Evolutionary conservation across 2,797 vertebrate species (phyloP).

Genomic region (Hyperoplus lanceolatus): DNA sequence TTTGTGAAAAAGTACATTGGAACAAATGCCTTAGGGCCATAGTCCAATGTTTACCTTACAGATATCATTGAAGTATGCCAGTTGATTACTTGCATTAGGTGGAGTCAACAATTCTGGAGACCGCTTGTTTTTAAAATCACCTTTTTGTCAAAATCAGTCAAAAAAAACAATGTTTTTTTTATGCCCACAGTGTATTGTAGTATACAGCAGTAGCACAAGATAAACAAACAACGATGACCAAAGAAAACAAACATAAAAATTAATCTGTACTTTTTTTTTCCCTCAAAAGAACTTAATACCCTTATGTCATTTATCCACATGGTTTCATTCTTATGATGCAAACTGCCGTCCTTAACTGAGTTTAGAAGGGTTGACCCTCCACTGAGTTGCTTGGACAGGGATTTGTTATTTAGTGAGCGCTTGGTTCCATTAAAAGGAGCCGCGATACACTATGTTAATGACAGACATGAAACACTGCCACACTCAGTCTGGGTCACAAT

Average conservation of each 20-base stretch:
- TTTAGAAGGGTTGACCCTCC: neutral
- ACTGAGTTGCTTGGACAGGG: neutral
- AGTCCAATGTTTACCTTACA: too few species aligned
- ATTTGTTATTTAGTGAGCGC: conserved; percentile 21
- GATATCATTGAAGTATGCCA: too few species aligned
- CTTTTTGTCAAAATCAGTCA: too few species aligned
- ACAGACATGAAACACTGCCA: conserved; percentile 60
- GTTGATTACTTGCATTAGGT: too few species aligned
- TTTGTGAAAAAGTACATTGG: neutral
- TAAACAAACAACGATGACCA: neutral
- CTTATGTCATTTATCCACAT: neutral
- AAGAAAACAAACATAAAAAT: neutral
- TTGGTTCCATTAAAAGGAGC: conserved; percentile 28
- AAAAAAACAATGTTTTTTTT: too few species aligned
- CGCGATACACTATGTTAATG: conserved; percentile 65
- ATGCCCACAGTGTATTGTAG: too few species aligned
- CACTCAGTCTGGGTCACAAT: conserved; percentile 55
- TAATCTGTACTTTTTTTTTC: neutral
- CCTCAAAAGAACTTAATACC: neutral
- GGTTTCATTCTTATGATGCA: neutral
- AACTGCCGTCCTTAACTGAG: neutral
- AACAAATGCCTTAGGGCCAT: too few species aligned
- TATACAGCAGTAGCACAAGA: neutral
- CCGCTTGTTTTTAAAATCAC: too few species aligned
- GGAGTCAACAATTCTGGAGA: too few species aligned